Conservation (phyloP, 2,113 vertebrate species). For the Pipra filicauda region DNA sequence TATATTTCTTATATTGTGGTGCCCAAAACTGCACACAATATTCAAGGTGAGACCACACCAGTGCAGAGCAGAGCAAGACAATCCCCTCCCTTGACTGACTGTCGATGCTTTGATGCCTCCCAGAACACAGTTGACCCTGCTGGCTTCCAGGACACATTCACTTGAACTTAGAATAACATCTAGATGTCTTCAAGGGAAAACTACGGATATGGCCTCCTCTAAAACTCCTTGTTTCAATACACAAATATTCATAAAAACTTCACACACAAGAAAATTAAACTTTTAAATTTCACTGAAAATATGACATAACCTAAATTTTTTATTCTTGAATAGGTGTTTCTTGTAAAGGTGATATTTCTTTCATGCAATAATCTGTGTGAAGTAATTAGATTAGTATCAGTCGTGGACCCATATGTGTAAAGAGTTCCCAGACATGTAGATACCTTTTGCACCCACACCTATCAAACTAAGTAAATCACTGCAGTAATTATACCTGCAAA, state of each 20-base stretch:
- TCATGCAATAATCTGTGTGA: background rate
- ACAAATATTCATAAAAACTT: background rate
- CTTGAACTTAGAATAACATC: background rate
- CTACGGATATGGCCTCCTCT: background rate
- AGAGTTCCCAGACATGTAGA: background rate
- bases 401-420: background rate
- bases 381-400: background rate
- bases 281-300: background rate
- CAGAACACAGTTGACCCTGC: background rate
- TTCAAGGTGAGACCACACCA: background rate
- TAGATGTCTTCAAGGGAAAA: background rate
- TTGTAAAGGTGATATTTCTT: background rate
- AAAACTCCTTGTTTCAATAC: background rate
- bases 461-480: background rate
- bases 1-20: background rate
- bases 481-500: background rate
- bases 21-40: background rate
- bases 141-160: background rate
- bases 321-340: background rate
- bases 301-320: background rate
- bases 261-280: background rate
- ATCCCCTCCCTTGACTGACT: background rate
- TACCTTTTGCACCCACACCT: background rate
- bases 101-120: background rate
- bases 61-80: background rate